Evolutionary conservation across 1,140 invertebrate genomes (phyloP), one percentile per base, ranked within the genome.

Genomic region (Heliconius melpomene): DNA sequence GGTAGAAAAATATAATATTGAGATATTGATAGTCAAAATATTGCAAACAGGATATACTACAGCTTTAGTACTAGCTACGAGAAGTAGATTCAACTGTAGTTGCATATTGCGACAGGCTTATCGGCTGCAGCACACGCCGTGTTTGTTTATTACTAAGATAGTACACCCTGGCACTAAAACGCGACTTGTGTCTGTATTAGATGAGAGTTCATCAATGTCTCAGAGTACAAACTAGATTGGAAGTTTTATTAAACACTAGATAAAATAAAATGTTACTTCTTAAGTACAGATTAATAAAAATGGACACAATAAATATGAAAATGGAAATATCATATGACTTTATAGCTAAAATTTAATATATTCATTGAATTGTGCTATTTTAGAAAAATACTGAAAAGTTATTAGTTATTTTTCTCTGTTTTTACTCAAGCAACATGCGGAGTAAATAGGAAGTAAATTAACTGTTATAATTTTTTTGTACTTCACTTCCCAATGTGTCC

Each of bases 91-190:
- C 81, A 75, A 83, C 78, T 84, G 77, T 79, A 82, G 76, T 82
- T 78, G 81, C 78, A 79, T 80, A 74, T 81, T 81, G 75, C 77
- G 82, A 81, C 82, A 85, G 86, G 88, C 92, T 94, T 94, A 94
- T 94, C 92, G 88, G 85, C 84, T 87, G 81, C 87, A 86, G 81
- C 89, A 88, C 88, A 91, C 89, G 82, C 90, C 85, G 82, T 90
- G 91, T 90, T 91, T 92, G 90, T 93, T 92, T 89, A 90, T 88
- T 90, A 75, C 80, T 76, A 84, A 78, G 71, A 72, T 72, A 72
- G 71, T 72, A 40, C 71, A 36, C 7, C 52, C 74, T 72, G 71
- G 73, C 75, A 78, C 75, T 71, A 54, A 54, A 52, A 79, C 78
- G 77, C 77, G 73, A 82, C 32, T 82, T 77, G 75, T 81, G 75